Conservation (phyloP, 2,113 vertebrate species). For the Platysternon megacephalum region DNA sequence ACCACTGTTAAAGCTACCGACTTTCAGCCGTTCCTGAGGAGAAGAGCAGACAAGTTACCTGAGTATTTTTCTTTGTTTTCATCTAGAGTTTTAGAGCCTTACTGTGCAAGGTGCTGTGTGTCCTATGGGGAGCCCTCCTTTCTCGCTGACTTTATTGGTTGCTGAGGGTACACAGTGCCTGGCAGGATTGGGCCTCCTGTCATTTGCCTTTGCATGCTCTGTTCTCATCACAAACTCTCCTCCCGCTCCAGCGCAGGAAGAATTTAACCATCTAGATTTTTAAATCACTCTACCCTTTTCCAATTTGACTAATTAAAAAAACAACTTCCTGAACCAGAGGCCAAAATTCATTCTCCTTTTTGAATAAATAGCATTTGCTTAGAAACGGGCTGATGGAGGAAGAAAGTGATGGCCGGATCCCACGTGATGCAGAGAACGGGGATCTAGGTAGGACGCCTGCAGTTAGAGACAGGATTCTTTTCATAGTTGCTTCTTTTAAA, state of each 20-base stretch:
- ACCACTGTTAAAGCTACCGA: neutral
- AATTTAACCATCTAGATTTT: neutral
- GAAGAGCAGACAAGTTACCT: neutral
- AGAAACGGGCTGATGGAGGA: neutral
- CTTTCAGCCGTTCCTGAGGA: neutral
- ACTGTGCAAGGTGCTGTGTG: neutral
- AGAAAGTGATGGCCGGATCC: neutral
- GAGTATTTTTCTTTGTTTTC: neutral
- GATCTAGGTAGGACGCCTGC: neutral
- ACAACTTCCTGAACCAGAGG: neutral
- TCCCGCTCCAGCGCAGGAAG: neutral
- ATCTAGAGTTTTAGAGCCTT: neutral
- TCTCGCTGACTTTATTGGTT: neutral
- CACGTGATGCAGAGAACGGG: neutral
- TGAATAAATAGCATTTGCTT: neutral
- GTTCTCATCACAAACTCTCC: neutral
- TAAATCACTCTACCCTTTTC: neutral
- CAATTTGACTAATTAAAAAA: neutral
- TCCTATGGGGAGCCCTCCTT: neutral
- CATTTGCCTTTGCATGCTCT: neutral
- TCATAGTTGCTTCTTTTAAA: neutral
- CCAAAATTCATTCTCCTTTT: neutral
- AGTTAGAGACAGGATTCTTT: neutral
- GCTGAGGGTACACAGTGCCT: neutral
- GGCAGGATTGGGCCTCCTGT: neutral